Base-by-base conservation (phyloP, 2,888 invertebrate species). In the Hypselothyrea guttata region DNA sequence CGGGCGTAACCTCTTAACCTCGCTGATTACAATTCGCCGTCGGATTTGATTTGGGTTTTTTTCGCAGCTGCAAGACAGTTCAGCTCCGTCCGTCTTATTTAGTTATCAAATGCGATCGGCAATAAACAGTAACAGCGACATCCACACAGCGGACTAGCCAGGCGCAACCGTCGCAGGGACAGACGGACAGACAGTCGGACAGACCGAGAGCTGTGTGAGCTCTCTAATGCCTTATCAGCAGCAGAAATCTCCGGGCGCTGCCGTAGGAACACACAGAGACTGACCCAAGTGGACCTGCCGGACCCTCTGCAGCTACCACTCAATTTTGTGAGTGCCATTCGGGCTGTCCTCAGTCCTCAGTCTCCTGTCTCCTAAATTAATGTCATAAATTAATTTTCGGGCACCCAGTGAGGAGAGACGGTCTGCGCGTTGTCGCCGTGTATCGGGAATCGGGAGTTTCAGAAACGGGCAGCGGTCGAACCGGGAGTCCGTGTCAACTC, bases 361-460 rank as follows among this genome's bases (percentile, higher is more conserved):
- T n/a, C n/a, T n/a, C 71, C 69, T 73, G 84, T 75, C 75, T 73
- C 84, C 76, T 86, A 86, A 86, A 87, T 85, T 68, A 86, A 84
- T 79, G 83, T 85, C 86, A 87, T 87, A 86, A 86, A 87, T 86
- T 87, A 84, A 87, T 83, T 85, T 83, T 47, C 65, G 71, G 62
- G 49, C 31, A 63, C 45, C 55, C 62, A 47, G 58, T 59, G 72
- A 71, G 72, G 41, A 65, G 58, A 61, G 72, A 71, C 73, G 41
- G 66, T 73, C 71, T 34, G 31, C 15, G 1, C 12, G 11, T 4
- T 4, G 2, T 13, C 34, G 34, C 7, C 7, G 33, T 57, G 71
- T 61, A 51, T 54, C 62, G 44, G 57, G 33, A 8, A 40, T 28
- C 9, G 18, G 30, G 15, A 12, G 22, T 11, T 51, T 28, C 59